Conservation (phyloP, 1,140 invertebrate genomes). For the Asobara japonica region DNA sequence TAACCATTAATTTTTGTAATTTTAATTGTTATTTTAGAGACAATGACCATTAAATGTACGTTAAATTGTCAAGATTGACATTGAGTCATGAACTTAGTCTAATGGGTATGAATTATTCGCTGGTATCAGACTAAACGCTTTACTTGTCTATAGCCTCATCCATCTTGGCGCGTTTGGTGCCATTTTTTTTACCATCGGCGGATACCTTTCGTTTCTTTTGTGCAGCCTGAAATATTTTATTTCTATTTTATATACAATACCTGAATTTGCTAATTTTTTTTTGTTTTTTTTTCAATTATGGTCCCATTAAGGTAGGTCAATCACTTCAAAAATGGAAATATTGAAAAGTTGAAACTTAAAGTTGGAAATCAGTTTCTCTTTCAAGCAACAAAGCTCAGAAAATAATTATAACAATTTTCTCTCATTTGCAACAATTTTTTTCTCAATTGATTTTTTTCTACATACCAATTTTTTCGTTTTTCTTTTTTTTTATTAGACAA, state of each 20-base stretch:
- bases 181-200: constrained; percentile 66
- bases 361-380: no score
- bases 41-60: constrained; percentile 24
- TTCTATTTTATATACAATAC: constrained; percentile 49
- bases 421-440: no score
- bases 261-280: not conserved
- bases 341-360: no score
- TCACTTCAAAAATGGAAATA: no score
- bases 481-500: no score
- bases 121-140: constrained; percentile 44
- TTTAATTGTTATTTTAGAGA: constrained; percentile 31
- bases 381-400: no score
- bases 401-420: no score
- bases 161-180: constrained; percentile 63
- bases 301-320: no score
- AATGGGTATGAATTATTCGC: constrained; percentile 31
- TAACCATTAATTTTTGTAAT: no score
- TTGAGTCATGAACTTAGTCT: constrained; percentile 32
- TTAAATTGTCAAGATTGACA: constrained; percentile 19
- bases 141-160: constrained; percentile 65
- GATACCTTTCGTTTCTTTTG: constrained; percentile 66
- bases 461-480: no score
- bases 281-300: not conserved
- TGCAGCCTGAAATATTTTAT: constrained; percentile 64
- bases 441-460: no score